These are phyloP conservation scores for Diarsia brunnea DNA, from an alignment of 2,888 invertebrate genomes.

Conservation along the genomic window DNA sequence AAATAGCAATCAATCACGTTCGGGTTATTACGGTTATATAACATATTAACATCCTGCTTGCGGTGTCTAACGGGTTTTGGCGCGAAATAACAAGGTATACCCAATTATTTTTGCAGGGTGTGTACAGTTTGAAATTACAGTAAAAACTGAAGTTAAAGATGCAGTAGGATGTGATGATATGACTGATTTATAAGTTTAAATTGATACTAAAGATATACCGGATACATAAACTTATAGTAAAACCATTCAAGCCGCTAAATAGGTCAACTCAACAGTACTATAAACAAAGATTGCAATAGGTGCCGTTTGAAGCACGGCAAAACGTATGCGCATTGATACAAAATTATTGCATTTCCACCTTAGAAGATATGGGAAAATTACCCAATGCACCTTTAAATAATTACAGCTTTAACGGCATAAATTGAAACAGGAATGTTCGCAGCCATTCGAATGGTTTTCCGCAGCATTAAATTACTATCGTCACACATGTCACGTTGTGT, in stretches of 20 bases:
- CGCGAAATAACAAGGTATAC: conserved; percentile 8
- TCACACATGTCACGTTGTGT: conserved; percentile 55
- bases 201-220: not conserved
- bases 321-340: conserved; percentile 40
- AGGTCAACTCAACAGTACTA: conserved; percentile 28
- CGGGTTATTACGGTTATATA: conserved; percentile 36
- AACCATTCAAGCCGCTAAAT: conserved; percentile 22
- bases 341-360: conserved; percentile 60
- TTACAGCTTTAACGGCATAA: conserved; percentile 61
- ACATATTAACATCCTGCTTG: conserved; percentile 41
- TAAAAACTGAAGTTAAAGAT: not conserved
- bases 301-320: conserved; percentile 24
- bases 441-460: conserved; percentile 62
- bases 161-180: not conserved
- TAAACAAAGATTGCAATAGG: conserved; percentile 41
- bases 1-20: conserved; percentile 47
- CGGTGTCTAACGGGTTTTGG: conserved; percentile 12
- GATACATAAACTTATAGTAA: conserved; percentile 2
- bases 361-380: conserved; percentile 59
- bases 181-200: not conserved
- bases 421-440: conserved; percentile 62
- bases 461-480: conserved; percentile 59
- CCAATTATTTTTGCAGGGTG: not conserved
- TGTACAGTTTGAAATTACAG: not conserved
- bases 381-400: conserved; percentile 56